Conservation (phyloP, 2,888 invertebrate species). For the Caenorhabditis zanzibari region DNA sequence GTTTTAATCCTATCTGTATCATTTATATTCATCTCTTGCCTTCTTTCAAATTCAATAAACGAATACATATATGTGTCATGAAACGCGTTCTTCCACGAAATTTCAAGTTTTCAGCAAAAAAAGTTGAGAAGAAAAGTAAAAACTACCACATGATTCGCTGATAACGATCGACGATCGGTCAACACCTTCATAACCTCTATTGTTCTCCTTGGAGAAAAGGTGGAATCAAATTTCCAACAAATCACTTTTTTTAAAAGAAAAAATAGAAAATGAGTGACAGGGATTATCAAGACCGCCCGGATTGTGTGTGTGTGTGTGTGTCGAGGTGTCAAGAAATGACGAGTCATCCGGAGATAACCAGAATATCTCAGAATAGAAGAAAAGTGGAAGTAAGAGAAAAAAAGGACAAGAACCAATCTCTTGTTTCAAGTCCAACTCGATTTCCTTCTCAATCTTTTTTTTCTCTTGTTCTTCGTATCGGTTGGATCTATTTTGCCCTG, state of each 20-base stretch:
- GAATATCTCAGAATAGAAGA: constrained; percentile 3
- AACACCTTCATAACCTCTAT: constrained; percentile 13
- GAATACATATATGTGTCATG: constrained; percentile 4
- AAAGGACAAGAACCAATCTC: constrained; percentile 43
- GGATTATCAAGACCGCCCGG: constrained; percentile 39
- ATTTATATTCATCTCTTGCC: too few species aligned
- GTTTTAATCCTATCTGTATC: too few species aligned
- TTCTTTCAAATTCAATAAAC: neutral
- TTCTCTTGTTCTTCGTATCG: constrained; percentile 19
- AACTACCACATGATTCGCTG: constrained; percentile 30
- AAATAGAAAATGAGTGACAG: constrained; percentile 3
- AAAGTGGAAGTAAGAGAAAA: constrained; percentile 7
- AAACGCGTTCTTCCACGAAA: neutral
- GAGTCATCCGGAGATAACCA: constrained; percentile 27
- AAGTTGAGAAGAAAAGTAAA: constrained; percentile 1
- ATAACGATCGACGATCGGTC: constrained; percentile 37
- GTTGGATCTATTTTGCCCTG: constrained; percentile 32
- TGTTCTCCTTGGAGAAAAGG: constrained; percentile 3
- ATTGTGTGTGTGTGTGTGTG: too few species aligned
- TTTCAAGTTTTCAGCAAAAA: neutral
- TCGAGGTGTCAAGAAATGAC: constrained; percentile 48
- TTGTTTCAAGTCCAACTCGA: constrained; percentile 49
- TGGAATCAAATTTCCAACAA: constrained; percentile 17
- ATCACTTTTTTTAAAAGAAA: neutral
- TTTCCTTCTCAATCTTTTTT: constrained; percentile 3